Evolutionary conservation across 2,113 vertebrate genomes (phyloP).

Genomic region (Hydrolagus affinis): DNA sequence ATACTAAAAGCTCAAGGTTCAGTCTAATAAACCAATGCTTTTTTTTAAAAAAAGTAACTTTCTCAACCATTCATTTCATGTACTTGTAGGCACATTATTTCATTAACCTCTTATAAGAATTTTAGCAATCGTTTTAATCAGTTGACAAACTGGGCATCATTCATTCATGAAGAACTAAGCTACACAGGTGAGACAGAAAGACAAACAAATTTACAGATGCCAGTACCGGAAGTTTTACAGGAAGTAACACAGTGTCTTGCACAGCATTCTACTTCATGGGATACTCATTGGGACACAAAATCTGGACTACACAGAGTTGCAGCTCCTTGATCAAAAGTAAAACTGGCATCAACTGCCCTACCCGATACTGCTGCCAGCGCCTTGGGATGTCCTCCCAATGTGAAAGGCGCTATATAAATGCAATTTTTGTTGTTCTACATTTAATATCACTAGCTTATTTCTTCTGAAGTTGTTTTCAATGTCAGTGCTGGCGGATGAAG

Average conservation of each 20-base stretch:
- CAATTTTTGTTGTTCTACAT: too few species aligned
- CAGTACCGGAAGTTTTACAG: neutral
- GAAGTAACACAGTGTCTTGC: constrained; percentile 23
- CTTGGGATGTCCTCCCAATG: too few species aligned
- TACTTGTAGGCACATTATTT: constrained; percentile 1
- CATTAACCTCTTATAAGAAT: neutral
- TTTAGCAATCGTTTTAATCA: constrained; percentile 3
- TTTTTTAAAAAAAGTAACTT: neutral
- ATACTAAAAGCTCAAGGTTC: neutral
- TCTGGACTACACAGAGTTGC: neutral
- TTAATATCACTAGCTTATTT: neutral
- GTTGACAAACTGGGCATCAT: neutral
- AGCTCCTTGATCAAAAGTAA: neutral
- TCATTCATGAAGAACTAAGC: neutral
- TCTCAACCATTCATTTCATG: neutral
- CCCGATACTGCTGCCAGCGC: neutral
- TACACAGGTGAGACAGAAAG: neutral
- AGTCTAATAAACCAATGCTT: neutral
- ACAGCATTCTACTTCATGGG: neutral
- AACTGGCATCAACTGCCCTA: neutral
- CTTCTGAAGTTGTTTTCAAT: neutral
- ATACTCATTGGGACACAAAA: neutral
- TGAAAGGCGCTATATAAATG: too few species aligned
- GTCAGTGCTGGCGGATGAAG: neutral
- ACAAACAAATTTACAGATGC: neutral